phyloP scores from a whole-genome alignment of 2,113 vertebrate species.

The Mus spicilegus region DNA sequence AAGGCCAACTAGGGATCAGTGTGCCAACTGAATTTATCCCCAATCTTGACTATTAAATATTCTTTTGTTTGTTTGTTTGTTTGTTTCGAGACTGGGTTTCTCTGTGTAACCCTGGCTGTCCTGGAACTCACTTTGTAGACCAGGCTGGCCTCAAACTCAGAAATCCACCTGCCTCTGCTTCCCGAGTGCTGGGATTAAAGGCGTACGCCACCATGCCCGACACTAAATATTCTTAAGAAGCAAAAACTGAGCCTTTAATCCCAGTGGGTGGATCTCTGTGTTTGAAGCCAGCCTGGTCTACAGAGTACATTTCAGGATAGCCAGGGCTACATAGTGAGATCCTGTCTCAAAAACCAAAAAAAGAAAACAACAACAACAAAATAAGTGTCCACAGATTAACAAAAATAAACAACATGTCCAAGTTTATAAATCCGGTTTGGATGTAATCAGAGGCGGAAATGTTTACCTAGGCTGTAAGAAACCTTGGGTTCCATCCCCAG shows the following conservation, averaged over 20 bases:
- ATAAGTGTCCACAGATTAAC: not conserved
- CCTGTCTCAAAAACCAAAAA: not conserved
- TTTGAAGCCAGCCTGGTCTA: not conserved
- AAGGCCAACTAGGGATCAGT: not conserved
- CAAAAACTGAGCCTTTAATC: not conserved
- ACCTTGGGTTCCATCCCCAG: not conserved
- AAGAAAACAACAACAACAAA: not conserved
- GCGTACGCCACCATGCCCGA: too few relatives aligned
- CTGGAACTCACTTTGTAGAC: too few relatives aligned
- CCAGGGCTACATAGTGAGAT: not conserved
- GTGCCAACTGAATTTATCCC: not conserved
- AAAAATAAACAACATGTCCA: not conserved
- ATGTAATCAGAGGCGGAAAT: not conserved
- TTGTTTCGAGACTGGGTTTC: too few relatives aligned
- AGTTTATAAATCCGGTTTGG: not conserved
- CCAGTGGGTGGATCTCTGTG: not conserved
- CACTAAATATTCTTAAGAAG: not conserved
- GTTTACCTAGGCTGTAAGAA: not conserved
- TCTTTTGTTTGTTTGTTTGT: too few relatives aligned
- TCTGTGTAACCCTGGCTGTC: too few relatives aligned
- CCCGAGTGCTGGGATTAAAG: too few relatives aligned
- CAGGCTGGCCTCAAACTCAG: too few relatives aligned
- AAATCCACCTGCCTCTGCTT: too few relatives aligned
- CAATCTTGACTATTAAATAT: not conserved
- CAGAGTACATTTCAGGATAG: not conserved